A percentile compares a stretch with the other conserved stretches of the same genome.
Conservation (phyloP, 2,113 vertebrate genomes). For the Taurulus bubalis region DNA sequence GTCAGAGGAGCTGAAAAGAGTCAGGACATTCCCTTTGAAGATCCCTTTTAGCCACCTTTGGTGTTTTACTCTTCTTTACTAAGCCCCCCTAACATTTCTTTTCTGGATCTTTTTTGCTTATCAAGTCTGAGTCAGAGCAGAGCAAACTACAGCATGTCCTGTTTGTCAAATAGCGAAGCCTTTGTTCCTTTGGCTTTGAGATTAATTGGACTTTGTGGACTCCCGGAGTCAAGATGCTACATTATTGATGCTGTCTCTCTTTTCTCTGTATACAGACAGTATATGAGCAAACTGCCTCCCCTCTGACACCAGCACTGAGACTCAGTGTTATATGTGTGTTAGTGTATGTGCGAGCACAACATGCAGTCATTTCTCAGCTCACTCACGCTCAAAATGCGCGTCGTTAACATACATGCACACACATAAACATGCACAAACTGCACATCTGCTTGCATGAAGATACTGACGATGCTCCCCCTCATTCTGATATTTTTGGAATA, state of each 20-base stretch:
- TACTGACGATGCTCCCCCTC: neutral
- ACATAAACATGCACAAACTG: conserved; percentile 16
- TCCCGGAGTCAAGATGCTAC: conserved; percentile 78
- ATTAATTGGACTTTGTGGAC: conserved; percentile 87
- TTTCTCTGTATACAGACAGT: conserved; percentile 75
- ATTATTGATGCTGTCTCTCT: conserved; percentile 84
- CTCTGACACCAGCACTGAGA: conserved; percentile 68
- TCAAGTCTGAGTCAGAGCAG: conserved; percentile 72
- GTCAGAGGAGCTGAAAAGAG: conserved; percentile 79
- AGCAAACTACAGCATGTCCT: conserved; percentile 80
- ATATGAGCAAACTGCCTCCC: conserved; percentile 79
- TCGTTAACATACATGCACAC: conserved; percentile 55
- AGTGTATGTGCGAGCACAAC: conserved; percentile 53
- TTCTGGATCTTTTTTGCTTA: conserved; percentile 74
- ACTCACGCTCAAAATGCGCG: conserved; percentile 43
- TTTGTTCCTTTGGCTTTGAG: conserved; percentile 84
- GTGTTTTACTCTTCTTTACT: conserved; percentile 79
- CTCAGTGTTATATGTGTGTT: conserved; percentile 39
- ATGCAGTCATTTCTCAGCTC: conserved; percentile 55
- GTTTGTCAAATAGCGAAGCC: conserved; percentile 83
- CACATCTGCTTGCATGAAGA: conserved; percentile 39
- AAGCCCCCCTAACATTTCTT: conserved; percentile 75
- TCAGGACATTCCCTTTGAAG: conserved; percentile 81
- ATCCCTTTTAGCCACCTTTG: conserved; percentile 79
- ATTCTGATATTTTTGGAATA: conserved; percentile 48